A percentile compares a stretch with the other conserved stretches of the same genome.
phyloP scores from a whole-genome alignment of 2,888 invertebrate genomes.

The Pristionchus arcanus region DNA sequence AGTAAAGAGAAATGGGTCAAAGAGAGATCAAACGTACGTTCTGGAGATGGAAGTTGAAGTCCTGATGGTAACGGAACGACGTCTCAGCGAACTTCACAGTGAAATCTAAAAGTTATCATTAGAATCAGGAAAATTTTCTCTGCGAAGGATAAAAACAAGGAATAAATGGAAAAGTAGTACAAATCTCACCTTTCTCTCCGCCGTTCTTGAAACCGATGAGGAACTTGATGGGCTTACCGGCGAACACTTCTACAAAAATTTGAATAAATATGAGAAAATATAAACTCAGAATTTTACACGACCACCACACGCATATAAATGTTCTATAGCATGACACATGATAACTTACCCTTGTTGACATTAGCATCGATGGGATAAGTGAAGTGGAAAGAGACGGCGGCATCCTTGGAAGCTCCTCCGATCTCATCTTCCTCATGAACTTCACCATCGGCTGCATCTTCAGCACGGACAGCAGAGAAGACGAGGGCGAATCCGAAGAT shows the following conservation, averaged over 20 bases:
- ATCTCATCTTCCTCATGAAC: constrained; percentile 79
- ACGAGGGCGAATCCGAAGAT: constrained; percentile 37
- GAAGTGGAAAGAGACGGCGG: constrained; percentile 93
- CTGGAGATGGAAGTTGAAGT: constrained; percentile 97
- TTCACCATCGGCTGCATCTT: constrained; percentile 74
- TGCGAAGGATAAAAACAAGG: not conserved
- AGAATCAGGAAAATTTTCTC: not conserved
- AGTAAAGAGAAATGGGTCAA: not conserved
- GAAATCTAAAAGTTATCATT: constrained; percentile 84
- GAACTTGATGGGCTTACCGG: constrained; percentile 93
- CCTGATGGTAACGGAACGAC: constrained; percentile 98
- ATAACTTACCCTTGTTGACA: constrained; percentile 83
- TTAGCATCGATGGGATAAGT: constrained; percentile 80
- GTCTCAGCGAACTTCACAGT: constrained; percentile 94
- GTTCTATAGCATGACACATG: not conserved
- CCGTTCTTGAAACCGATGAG: constrained; percentile 96
- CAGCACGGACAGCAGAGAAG: constrained; percentile 54
- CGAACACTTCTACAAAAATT: constrained; percentile 87
- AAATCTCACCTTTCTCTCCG: constrained; percentile 84
- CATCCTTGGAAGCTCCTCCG: constrained; percentile 82
- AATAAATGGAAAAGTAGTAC: too few relatives aligned
- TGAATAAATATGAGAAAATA: too few relatives aligned
- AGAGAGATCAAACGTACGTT: constrained; percentile 83
- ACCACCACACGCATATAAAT: too few relatives aligned
- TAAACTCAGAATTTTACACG: too few relatives aligned